Base-by-base conservation (phyloP, 2,797 vertebrate species). In the Mormyrus proboscirostris region DNA sequence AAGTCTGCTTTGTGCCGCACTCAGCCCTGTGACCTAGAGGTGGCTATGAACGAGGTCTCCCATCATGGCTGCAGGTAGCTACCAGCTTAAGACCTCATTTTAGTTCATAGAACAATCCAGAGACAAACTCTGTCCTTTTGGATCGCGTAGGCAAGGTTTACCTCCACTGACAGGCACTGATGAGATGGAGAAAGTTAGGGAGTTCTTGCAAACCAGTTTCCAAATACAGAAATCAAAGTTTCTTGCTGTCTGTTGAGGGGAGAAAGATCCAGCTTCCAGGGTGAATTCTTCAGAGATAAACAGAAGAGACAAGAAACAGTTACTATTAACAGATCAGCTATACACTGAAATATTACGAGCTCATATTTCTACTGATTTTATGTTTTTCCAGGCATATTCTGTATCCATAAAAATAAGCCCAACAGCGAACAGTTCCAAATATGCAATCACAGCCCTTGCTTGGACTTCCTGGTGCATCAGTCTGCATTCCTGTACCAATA, bases 261-360 rank as follows among this genome's bases (percentile, higher is more conserved):
- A 57, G 53, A n/a, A 87, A 9, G 25, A 41, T 87, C 53, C 53
- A 87, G 86, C 53, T 87, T 57, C 86, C 51, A 55, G 55, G 53
- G 19, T 62, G 55, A 41, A 53, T 25, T 85, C 53, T 87, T 87
- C 86, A 41, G 12, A 87, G 33, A 87, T 41, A 87, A 87, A 86
- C 47, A 86, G 47, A 86, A 55, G 82, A 86, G 50, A 86, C 84
- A 51, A 82, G 76, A n/a, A 82, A 82, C 41, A 47, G 76, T 82
- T 41, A 82, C 38, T 47, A 82, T 82, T 82, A 82, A 82, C 76
- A 82, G 76, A 82, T 82, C 76, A 82, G 38, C 41, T 82, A 22
- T 47, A 82, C 76, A 82, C 76, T 47, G 16, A 41, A 47, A 82
- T 44, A 47, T 44, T 47, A 82, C 4, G 73, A 19, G 73, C 76